Conservation (phyloP, 2,888 invertebrate genomes). For the Drosophila ustulata region DNA sequence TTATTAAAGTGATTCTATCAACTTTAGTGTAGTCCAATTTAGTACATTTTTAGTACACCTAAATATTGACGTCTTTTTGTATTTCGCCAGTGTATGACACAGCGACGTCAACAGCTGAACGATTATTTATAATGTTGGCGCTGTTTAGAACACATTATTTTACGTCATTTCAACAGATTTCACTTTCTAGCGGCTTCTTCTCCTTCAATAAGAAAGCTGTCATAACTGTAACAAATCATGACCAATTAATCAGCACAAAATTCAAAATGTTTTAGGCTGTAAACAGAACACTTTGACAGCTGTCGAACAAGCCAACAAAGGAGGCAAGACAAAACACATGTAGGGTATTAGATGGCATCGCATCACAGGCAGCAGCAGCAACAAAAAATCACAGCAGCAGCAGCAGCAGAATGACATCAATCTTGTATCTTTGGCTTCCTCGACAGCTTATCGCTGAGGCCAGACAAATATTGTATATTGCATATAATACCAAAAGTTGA, state of each 20-base stretch:
- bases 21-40: too few relatives aligned
- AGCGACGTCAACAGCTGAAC: conserved; percentile 43
- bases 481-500: conserved; percentile 19
- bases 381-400: conserved; percentile 9
- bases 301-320: conserved; percentile 12
- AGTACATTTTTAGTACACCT: conserved; percentile 5
- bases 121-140: conserved; percentile 36
- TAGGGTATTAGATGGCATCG: conserved; percentile 20
- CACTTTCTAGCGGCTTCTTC: conserved; percentile 39
- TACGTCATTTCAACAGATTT: conserved; percentile 25
- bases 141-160: conserved; percentile 44
- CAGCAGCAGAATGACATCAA: conserved; percentile 52
- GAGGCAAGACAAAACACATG: conserved; percentile 25
- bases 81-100: conserved; percentile 12
- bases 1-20: too few relatives aligned
- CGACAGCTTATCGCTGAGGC: conserved; percentile 42
- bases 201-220: conserved; percentile 29
- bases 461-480: conserved; percentile 19
- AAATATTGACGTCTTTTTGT: conserved; percentile 3
- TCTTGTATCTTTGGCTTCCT: conserved; percentile 40
- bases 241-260: conserved; percentile 50
- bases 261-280: conserved; percentile 24
- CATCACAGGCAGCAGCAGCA: not conserved
- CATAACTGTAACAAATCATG: conserved; percentile 60
- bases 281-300: conserved; percentile 48